Conservation (phyloP, 2,113 vertebrate species). For the Platysteira castanea region DNA sequence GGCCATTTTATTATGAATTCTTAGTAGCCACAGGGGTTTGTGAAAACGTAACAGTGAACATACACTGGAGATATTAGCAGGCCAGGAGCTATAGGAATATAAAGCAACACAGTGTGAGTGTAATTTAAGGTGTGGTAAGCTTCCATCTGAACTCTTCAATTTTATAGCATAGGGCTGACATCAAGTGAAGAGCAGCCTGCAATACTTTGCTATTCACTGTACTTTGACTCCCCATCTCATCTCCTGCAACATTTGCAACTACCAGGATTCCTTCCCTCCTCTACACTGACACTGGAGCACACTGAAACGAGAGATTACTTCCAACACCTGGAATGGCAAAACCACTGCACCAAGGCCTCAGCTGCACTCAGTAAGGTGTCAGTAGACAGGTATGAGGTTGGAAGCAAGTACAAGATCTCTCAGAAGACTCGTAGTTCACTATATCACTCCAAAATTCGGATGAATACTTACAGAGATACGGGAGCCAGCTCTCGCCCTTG, state of each 20-base stretch:
- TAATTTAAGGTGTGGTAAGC: not conserved
- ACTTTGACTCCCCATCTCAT: not conserved
- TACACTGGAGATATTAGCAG: not conserved
- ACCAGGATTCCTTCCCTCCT: not conserved
- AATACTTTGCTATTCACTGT: not conserved
- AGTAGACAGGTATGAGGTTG: not conserved
- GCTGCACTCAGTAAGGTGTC: not conserved
- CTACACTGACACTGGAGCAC: not conserved
- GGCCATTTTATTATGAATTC: not conserved
- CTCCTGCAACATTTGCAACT: not conserved
- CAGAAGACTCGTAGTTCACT: not conserved
- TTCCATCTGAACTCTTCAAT: not conserved
- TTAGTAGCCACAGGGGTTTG: not conserved
- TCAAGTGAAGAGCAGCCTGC: not conserved
- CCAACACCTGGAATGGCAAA: not conserved
- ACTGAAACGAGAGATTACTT: not conserved
- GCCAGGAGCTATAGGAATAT: not conserved
- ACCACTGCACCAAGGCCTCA: not conserved
- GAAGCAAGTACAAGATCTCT: not conserved
- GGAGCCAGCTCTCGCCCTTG: conserved; percentile 87
- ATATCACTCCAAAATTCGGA: not conserved
- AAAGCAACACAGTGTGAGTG: not conserved
- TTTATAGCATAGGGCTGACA: not conserved
- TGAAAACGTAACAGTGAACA: not conserved
- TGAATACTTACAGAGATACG: conserved; percentile 82